Percentiles rank a stretch among this genome's conserved stretches.
Conservation (phyloP, 2,888 invertebrate species). For the Scaptomyza cyrtandrae region DNA sequence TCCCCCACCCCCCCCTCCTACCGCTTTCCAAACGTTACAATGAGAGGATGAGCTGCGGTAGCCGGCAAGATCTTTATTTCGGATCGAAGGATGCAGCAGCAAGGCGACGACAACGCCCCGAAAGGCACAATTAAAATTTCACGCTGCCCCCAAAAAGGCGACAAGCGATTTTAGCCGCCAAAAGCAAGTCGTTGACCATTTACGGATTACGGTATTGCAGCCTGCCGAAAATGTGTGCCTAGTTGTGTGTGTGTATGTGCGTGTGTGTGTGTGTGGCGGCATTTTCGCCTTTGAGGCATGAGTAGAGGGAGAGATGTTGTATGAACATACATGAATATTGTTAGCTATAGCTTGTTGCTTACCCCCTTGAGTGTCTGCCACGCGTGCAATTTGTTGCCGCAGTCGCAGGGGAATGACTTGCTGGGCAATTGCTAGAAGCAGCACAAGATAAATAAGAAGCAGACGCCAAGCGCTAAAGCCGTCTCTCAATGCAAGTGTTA, state of each 20-base stretch:
- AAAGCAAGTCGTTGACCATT: conserved; percentile 60
- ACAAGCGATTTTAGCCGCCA: conserved; percentile 45
- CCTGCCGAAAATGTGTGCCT: conserved; percentile 22
- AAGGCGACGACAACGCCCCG: conserved; percentile 69
- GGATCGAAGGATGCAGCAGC: conserved; percentile 56
- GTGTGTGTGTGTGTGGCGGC: conserved; percentile 51
- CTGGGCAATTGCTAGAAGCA: conserved; percentile 1
- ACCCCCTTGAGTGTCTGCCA: conserved; percentile 44
- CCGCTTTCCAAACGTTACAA: neutral
- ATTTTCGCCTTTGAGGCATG: conserved; percentile 70
- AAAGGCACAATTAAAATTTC: conserved; percentile 79
- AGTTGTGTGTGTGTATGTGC: neutral
- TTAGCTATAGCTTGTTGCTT: conserved; percentile 9
- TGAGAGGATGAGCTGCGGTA: conserved; percentile 61
- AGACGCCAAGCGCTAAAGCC: neutral
- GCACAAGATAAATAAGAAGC: conserved; percentile 10
- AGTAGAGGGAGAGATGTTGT: conserved; percentile 22
- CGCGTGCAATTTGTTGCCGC: conserved; percentile 64
- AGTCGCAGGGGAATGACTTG: conserved; percentile 38
- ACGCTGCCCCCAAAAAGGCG: conserved; percentile 70
- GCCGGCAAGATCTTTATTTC: conserved; percentile 75
- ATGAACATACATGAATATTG: conserved; percentile 17
- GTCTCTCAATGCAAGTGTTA: conserved; percentile 50
- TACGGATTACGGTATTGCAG: conserved; percentile 38
- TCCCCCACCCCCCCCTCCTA: neutral